Percentiles rank a stretch among this genome's conserved stretches.
These are phyloP conservation scores for Allolobophora icterica DNA, from an alignment of 2,888 invertebrate genomes.

Conservation along the genomic window DNA sequence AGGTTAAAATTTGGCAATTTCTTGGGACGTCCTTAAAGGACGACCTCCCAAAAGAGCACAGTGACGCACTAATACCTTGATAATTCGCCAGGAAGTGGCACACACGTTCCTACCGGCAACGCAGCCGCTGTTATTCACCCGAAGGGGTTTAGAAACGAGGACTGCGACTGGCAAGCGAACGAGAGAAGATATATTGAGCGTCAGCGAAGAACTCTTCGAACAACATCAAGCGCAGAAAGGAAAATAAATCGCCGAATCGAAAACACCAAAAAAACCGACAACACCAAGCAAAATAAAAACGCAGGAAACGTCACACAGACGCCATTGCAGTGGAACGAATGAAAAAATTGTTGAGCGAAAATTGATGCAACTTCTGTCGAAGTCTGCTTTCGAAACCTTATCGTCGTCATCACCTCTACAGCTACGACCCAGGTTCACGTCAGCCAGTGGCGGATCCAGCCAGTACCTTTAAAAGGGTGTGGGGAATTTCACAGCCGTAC, in stretches of 20 bases:
- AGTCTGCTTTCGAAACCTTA: neutral
- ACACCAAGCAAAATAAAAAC: conserved; percentile 11
- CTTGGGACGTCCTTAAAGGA: no score
- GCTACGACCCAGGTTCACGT: neutral
- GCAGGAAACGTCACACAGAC: neutral
- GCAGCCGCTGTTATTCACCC: neutral
- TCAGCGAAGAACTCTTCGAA: neutral
- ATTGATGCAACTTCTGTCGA: neutral
- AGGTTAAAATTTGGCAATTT: no score
- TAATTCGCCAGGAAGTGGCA: neutral
- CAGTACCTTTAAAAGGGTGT: no score
- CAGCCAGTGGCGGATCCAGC: neutral
- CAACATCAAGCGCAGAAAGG: neutral
- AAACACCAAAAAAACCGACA: neutral
- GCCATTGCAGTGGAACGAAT: neutral
- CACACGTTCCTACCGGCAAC: neutral
- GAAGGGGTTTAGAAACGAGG: neutral
- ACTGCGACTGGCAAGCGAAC: neutral
- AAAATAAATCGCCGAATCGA: neutral
- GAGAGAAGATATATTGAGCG: neutral
- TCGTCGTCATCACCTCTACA: neutral
- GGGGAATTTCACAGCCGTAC: no score
- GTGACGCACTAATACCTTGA: neutral
- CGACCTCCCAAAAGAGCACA: no score
- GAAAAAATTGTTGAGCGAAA: neutral